A percentile compares a stretch with the other conserved stretches of the same genome.
phyloP scores from a whole-genome alignment of 1,140 invertebrate genomes.

The Aporrectodea caliginosa region DNA sequence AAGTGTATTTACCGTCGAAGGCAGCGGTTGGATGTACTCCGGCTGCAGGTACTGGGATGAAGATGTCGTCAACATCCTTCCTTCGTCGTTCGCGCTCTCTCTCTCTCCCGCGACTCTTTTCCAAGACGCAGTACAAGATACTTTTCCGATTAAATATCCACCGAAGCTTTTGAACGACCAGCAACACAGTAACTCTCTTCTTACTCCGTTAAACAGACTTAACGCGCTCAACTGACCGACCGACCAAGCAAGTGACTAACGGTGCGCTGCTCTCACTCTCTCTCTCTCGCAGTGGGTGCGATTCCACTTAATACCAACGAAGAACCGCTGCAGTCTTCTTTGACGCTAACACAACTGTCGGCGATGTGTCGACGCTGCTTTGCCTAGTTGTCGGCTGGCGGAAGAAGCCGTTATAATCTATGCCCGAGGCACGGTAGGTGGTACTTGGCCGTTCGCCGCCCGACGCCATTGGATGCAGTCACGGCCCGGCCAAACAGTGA shows the following conservation, averaged over 20 bases:
- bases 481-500: background rate
- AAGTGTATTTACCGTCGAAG: slow-evolving; percentile 50
- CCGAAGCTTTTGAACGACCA: too few species aligned
- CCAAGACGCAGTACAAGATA: background rate
- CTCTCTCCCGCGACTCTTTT: background rate
- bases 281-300: background rate
- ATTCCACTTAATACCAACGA: background rate
- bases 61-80: background rate
- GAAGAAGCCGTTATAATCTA: background rate
- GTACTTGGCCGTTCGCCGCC: background rate
- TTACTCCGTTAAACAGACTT: too few species aligned
- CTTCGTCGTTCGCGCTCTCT: background rate
- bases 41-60: slow-evolving; percentile 50
- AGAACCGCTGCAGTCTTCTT: background rate
- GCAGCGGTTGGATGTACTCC: slow-evolving; percentile 53
- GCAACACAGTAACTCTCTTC: too few species aligned
- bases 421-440: background rate
- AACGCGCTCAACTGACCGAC: background rate
- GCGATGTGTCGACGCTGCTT: slow-evolving; percentile 1
- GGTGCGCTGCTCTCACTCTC: background rate
- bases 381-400: too few species aligned
- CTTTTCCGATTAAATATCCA: too few species aligned
- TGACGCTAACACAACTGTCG: background rate
- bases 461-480: background rate
- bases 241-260: background rate